phyloP scores from a whole-genome alignment of 2,797 vertebrate genomes.

The Xiphophorus birchmanni region DNA sequence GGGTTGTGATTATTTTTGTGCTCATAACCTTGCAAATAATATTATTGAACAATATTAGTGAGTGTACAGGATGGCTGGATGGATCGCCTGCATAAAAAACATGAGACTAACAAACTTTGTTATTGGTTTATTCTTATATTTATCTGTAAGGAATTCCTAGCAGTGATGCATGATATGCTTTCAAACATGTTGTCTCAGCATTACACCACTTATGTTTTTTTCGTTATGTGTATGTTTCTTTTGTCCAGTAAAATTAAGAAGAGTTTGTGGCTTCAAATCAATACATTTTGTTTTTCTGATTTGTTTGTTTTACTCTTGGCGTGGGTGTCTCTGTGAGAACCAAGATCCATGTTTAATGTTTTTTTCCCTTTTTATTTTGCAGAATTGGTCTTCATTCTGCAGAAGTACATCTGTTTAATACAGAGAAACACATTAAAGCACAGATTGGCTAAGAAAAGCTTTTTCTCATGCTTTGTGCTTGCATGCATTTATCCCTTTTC shows the following conservation, averaged over 20 bases:
- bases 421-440: background rate
- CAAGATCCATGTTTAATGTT: background rate
- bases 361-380: background rate
- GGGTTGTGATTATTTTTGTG: background rate
- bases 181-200: background rate
- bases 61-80: too few relatives aligned
- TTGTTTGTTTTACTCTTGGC: background rate
- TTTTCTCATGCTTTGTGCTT: conserved; percentile 10
- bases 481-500: conserved; percentile 11
- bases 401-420: background rate
- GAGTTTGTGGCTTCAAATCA: background rate
- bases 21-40: too few relatives aligned
- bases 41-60: too few relatives aligned
- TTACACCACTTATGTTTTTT: background rate
- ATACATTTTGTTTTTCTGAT: background rate
- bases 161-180: background rate
- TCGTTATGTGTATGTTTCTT: background rate
- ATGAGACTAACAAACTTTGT: background rate
- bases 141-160: background rate
- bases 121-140: background rate
- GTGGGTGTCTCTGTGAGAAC: background rate
- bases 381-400: background rate
- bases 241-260: background rate
- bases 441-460: background rate
- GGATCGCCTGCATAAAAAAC: too few relatives aligned